Base-by-base conservation (phyloP, 2,888 invertebrate genomes). In the Aplocera efformata region DNA sequence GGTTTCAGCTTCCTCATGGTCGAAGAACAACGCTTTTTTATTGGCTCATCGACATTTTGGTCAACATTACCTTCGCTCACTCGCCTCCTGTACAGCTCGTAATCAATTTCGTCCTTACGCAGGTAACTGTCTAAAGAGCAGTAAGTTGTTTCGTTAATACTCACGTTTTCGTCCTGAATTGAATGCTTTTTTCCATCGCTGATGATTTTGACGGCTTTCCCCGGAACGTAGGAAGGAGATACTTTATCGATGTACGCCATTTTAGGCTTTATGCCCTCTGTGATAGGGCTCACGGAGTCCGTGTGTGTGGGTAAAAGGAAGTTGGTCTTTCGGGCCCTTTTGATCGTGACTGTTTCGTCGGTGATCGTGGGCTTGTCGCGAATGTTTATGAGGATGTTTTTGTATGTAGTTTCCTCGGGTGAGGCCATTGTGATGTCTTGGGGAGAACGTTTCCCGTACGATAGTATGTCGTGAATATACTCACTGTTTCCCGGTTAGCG, bases 201-300 rank as follows among this genome's bases (percentile, higher is more conserved):
- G 60, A 93, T 86, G 17, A 94, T 91, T 79, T 94, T 93, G 7
- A 94, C 93, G 0, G 94, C 93, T 72, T 93, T 93, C 1, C 94
- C 94, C 0, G 94, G 94, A 22, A 91, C 86, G 48, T 88, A 86
- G 0, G 66, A 73, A 0, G 73, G 41, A 0, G 82, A 72, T 0
- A 80, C 81, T 50, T 77, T 79, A 23, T 86, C 86, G 1, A 79
- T 5, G 59, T 81, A 89, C 22, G 88, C 89, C 56, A 83, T 69
- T 69, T 84, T 85, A 0, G 88, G 89, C 36, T 77, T 79, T 0
- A 77, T 49, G 0, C 56, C 33, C 8, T 74, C 76, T 1, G 57
- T 44, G 0, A 74, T 31, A 0, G 86, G 86, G 46, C 78, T 79
- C 10, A 86, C 72, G 0, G 72, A 71, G 20, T 86, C 83, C 0